These are phyloP conservation scores for Ashinkailepas kermadecensis DNA, from an alignment of 2,888 invertebrate species.

Conservation along the genomic window DNA sequence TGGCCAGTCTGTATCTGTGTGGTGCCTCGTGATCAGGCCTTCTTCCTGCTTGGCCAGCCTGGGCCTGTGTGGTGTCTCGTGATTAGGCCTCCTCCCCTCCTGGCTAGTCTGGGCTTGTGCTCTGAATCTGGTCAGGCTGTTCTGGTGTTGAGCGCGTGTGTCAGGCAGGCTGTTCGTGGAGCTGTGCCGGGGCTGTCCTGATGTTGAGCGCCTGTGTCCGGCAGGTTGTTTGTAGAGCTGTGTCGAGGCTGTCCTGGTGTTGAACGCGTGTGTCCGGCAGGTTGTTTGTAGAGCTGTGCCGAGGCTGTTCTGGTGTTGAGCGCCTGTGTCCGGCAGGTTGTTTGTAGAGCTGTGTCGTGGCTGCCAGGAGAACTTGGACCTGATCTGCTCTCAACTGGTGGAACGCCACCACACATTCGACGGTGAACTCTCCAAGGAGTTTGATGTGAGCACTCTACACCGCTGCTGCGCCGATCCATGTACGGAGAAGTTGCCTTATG, in stretches of 20 bases:
- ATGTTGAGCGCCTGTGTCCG: neutral
- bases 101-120: too few relatives aligned
- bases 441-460: constrained; percentile 20
- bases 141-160: too few relatives aligned
- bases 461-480: too few relatives aligned
- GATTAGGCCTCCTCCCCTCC: too few relatives aligned
- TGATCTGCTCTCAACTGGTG: constrained; percentile 19
- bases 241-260: neutral
- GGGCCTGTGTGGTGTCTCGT: too few relatives aligned
- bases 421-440: constrained; percentile 24
- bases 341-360: constrained; percentile 24
- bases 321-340: neutral
- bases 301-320: neutral
- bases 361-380: constrained; percentile 22
- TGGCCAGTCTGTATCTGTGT: too few relatives aligned
- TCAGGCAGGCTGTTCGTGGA: constrained; percentile 20
- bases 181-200: constrained; percentile 11
- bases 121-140: neutral
- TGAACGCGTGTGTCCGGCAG: neutral
- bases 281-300: constrained; percentile 25
- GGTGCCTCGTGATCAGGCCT: too few relatives aligned
- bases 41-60: too few relatives aligned
- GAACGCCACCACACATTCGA: constrained; percentile 23
- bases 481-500: too few relatives aligned
- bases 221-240: constrained; percentile 26